phyloP scores from a whole-genome alignment of 2,797 vertebrate species.

The Fundulus diaphanus region DNA sequence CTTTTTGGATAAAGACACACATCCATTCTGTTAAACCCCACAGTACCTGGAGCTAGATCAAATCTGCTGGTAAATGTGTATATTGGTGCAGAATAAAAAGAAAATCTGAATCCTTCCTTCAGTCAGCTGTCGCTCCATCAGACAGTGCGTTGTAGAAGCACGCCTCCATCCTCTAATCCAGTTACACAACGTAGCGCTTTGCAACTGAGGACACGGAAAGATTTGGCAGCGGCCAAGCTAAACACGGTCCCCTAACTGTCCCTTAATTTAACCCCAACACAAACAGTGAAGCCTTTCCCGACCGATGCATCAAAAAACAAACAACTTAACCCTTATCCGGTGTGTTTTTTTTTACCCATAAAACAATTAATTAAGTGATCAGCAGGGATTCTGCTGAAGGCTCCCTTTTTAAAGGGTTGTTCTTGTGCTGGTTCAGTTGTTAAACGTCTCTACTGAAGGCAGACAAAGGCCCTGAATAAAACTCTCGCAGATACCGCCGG shows the following conservation, averaged over 20 bases:
- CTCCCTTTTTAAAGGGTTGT: neutral
- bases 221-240: constrained; percentile 51
- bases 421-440: neutral
- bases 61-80: neutral
- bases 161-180: constrained; percentile 63
- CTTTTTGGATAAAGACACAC: neutral
- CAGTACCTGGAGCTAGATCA: neutral
- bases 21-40: neutral
- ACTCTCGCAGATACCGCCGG: neutral
- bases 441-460: neutral
- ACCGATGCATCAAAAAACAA: constrained; percentile 11
- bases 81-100: neutral
- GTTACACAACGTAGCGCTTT: constrained; percentile 58
- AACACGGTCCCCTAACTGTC: constrained; percentile 49
- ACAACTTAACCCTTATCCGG: neutral
- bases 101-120: neutral
- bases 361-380: neutral
- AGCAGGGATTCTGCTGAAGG: neutral
- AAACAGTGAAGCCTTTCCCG: constrained; percentile 41
- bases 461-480: neutral
- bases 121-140: constrained; percentile 9
- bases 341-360: neutral
- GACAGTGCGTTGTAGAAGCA: constrained; percentile 9
- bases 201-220: constrained; percentile 57
- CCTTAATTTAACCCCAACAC: constrained; percentile 39